Evolutionary conservation across 2,888 invertebrate species (phyloP), one percentile per base, ranked within the genome.

Genomic region (Zele albiditarsus): DNA sequence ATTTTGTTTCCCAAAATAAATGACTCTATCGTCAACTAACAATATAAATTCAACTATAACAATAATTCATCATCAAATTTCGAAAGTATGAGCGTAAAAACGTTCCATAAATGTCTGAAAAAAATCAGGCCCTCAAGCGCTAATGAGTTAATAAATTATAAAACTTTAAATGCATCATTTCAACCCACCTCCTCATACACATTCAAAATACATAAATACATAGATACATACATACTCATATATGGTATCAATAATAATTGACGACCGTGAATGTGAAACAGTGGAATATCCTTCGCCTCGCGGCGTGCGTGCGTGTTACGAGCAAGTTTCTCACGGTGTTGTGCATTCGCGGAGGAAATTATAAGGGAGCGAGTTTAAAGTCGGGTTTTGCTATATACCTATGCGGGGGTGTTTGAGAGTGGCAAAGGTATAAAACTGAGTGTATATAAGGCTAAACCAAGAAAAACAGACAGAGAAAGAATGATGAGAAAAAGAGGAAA

Each of bases 281-380:
- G 77, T n/a, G 38, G 53, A 68, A 25, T 70, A 68, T 60, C 20
- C 38, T 68, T 58, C 60, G 57, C 58, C 67, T 71, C 62, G 71
- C 77, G 78, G 79, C 78, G 79, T 80, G 79, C 84, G 84, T 86
- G 87, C 86, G 87, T 86, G 87, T 86, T 87, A 82, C 84, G 81
- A 81, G 80, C 82, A 78, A 86, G 86, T 88, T 88, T 88, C 88
- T 88, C 88, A 88, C 88, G 88, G 88, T 80, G 78, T 78, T 78
- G 79, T 88, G 86, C 87, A 87, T 87, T 86, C 85, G 53, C 46
- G 85, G 79, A 84, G 84, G 83, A 86, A 86, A 86, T 86, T 86
- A 86, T 86, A 86, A 86, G 85, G 86, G 86, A 86, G 83, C 82
- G 85, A 83, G 86, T 86, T 53, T 85, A 86, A 85, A 84, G 82